Conservation (phyloP, 2,888 invertebrate species). For the Spialia ferax region DNA sequence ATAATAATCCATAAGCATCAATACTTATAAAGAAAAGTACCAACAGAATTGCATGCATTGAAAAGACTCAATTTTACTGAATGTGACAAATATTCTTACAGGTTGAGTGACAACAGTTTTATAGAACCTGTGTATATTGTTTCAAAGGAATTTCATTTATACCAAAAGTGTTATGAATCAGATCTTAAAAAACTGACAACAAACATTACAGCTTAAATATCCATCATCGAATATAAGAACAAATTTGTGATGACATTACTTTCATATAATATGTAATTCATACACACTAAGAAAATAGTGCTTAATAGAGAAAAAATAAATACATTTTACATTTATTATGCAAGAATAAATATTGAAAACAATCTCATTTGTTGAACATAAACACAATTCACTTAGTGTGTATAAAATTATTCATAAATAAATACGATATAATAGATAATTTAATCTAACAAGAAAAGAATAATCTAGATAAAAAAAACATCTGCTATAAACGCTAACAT, state of each 20-base stretch:
- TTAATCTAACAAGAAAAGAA: constrained; percentile 37
- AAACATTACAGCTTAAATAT: neutral
- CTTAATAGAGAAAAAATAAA: neutral
- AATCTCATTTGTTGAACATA: neutral
- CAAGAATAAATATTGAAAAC: neutral
- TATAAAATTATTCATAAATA: constrained; percentile 22
- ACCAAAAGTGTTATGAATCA: constrained; percentile 24
- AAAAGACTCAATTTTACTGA: constrained; percentile 20
- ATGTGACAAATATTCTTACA: constrained; percentile 24
- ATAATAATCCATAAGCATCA: constrained; percentile 15
- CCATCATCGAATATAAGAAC: constrained; percentile 21
- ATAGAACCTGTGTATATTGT: neutral
- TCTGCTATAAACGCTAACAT: constrained; percentile 66
- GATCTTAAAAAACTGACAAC: constrained; percentile 16
- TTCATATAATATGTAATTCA: constrained; percentile 6
- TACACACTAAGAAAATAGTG: constrained; percentile 32
- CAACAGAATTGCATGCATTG: neutral
- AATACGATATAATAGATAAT: constrained; percentile 18
- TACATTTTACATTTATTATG: neutral
- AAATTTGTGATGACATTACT: constrained; percentile 30
- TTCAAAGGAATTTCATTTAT: constrained; percentile 12
- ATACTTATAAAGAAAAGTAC: neutral
- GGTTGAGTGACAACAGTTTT: neutral
- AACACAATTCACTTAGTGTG: constrained; percentile 26
- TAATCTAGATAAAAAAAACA: constrained; percentile 51